Conservation (phyloP, 2,797 vertebrate genomes). For the Anableps anableps region DNA sequence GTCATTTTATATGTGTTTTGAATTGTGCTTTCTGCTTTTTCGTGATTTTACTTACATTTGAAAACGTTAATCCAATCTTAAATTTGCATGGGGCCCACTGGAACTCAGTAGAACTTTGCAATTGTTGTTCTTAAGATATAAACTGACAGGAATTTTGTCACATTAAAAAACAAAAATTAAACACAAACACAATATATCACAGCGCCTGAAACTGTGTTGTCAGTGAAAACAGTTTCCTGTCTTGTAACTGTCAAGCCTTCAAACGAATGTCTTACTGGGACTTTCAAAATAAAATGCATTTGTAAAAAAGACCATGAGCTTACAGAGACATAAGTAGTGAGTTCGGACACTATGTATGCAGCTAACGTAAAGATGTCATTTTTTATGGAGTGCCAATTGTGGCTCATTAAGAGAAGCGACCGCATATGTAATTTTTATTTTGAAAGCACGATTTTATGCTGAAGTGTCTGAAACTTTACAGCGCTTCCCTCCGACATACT, state of each 20-base stretch:
- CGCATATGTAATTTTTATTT: neutral
- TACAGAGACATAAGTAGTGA: neutral
- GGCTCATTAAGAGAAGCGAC: neutral
- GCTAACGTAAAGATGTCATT: neutral
- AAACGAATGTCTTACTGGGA: neutral
- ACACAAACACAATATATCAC: too few relatives aligned
- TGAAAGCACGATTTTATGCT: neutral
- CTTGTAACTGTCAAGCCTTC: neutral
- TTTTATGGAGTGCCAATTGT: neutral
- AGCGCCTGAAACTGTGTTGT: too few relatives aligned
- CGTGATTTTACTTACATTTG: too few relatives aligned
- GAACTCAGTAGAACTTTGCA: neutral
- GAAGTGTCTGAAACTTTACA: neutral
- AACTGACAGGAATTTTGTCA: too few relatives aligned
- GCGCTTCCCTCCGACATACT: neutral
- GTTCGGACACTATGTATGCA: neutral
- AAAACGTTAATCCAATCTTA: too few relatives aligned
- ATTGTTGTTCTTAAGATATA: neutral
- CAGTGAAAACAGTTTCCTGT: neutral
- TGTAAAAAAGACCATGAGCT: neutral
- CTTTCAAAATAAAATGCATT: neutral
- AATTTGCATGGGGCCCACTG: too few relatives aligned
- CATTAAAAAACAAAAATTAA: too few relatives aligned
- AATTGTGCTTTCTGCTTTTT: neutral
- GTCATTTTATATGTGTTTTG: too few relatives aligned